Evolutionary conservation across 2,888 invertebrate species (phyloP).

Genomic region (Epinotia demarniana): DNA sequence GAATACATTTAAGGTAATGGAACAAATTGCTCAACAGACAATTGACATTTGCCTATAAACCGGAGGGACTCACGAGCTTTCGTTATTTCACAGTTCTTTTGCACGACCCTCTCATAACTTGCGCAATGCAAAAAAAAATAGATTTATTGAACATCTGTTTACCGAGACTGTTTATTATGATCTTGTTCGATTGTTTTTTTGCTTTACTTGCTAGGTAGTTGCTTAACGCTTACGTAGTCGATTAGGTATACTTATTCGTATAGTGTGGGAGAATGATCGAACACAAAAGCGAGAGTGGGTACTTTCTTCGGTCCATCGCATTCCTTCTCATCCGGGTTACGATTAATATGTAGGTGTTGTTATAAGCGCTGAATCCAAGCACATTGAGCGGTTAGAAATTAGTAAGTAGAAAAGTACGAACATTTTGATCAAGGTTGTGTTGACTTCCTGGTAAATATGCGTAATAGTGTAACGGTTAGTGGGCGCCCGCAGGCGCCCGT

Average conservation of each 20-base stretch:
- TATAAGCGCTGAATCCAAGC: background rate
- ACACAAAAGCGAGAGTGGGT: conserved; percentile 54
- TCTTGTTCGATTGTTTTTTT: conserved; percentile 10
- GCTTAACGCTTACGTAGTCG: conserved; percentile 50
- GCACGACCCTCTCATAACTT: conserved; percentile 48
- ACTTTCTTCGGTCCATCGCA: conserved; percentile 25
- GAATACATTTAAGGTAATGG: conserved; percentile 72
- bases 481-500: too few relatives aligned
- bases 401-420: conserved; percentile 33
- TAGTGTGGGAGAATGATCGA: conserved; percentile 63
- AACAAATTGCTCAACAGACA: conserved; percentile 72
- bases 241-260: conserved; percentile 46
- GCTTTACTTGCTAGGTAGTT: conserved; percentile 50
- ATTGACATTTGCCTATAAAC: conserved; percentile 78
- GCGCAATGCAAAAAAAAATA: conserved; percentile 53
- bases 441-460: conserved; percentile 52
- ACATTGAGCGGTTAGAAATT: conserved; percentile 18
- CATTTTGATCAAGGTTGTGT: conserved; percentile 29
- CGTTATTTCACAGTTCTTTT: conserved; percentile 57
- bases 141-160: conserved; percentile 35
- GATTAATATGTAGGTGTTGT: background rate
- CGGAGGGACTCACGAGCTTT: conserved; percentile 58
- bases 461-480: conserved; percentile 47
- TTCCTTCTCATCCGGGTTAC: conserved; percentile 46
- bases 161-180: conserved; percentile 22